phyloP scores from a whole-genome alignment of 2,113 vertebrate species.

The Amphilophus citrinellus region DNA sequence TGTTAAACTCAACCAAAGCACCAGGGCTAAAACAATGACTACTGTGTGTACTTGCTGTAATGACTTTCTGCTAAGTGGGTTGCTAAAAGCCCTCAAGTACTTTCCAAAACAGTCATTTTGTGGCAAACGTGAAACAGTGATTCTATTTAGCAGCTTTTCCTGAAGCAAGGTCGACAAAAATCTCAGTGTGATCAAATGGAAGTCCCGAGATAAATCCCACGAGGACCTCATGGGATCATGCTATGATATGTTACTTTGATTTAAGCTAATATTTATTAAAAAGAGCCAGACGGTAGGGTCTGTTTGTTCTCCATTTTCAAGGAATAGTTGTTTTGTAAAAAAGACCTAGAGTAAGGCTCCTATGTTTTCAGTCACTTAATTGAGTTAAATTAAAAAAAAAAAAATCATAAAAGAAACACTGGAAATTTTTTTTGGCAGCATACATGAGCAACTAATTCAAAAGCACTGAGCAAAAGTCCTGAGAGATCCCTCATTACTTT shows the following conservation, averaged over 20 bases:
- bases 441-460: too few relatives aligned
- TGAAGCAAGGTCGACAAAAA: conserved; percentile 37
- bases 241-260: conserved; percentile 23
- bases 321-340: not conserved
- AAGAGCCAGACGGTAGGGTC: not conserved
- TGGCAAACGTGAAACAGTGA: conserved; percentile 36
- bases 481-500: too few relatives aligned
- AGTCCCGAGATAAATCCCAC: conserved; percentile 64
- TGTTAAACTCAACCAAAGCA: conserved; percentile 36
- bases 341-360: too few relatives aligned
- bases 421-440: too few relatives aligned
- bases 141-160: conserved; percentile 57
- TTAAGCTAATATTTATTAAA: conserved; percentile 6
- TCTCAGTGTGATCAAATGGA: conserved; percentile 48
- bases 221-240: conserved; percentile 54
- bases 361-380: too few relatives aligned
- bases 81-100: conserved; percentile 60
- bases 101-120: conserved; percentile 66
- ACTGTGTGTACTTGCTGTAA: conserved; percentile 58
- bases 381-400: too few relatives aligned
- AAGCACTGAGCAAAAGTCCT: too few relatives aligned
- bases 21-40: conserved; percentile 53
- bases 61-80: conserved; percentile 50
- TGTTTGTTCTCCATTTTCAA: not conserved
- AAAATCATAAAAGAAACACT: too few relatives aligned